Percentiles rank a stretch among this genome's conserved stretches.
Conservation (phyloP, 2,113 vertebrate species). For the Glaucidium brasilianum region DNA sequence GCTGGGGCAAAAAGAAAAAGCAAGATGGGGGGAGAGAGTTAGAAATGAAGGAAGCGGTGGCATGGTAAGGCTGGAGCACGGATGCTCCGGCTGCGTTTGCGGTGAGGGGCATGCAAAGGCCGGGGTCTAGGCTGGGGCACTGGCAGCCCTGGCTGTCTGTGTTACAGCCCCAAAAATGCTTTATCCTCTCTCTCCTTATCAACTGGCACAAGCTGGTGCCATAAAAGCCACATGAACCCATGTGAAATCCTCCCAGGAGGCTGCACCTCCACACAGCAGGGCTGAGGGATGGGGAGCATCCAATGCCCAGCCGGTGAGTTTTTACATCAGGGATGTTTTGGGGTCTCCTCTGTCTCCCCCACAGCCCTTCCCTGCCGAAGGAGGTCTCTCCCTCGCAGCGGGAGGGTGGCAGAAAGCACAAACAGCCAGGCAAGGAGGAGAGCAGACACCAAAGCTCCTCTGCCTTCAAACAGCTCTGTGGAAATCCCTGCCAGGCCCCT, state of each 20-base stretch:
- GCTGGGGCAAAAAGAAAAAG: slow-evolving; percentile 34
- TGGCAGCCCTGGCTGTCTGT: neutral
- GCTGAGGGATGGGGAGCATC: neutral
- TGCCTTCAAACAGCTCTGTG: neutral
- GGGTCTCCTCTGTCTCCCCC: neutral
- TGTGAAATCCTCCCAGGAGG: accelerated
- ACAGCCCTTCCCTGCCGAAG: neutral
- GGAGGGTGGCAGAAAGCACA: neutral
- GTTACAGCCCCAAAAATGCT: neutral
- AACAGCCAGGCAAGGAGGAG: neutral
- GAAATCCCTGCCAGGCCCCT: neutral
- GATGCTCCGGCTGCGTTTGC: neutral
- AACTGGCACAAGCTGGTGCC: neutral
- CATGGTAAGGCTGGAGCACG: neutral
- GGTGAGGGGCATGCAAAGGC: neutral
- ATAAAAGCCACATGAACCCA: neutral
- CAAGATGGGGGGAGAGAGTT: neutral
- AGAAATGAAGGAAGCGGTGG: neutral
- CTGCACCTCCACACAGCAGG: neutral
- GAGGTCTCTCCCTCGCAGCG: neutral
- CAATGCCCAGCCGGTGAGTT: neutral
- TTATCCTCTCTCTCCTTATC: neutral
- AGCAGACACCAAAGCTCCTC: neutral
- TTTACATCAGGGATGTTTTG: neutral
- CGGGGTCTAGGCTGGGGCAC: neutral